Evolutionary conservation across 2,113 vertebrate species (phyloP).

Genomic region (Phyllopteryx taeniolatus): DNA sequence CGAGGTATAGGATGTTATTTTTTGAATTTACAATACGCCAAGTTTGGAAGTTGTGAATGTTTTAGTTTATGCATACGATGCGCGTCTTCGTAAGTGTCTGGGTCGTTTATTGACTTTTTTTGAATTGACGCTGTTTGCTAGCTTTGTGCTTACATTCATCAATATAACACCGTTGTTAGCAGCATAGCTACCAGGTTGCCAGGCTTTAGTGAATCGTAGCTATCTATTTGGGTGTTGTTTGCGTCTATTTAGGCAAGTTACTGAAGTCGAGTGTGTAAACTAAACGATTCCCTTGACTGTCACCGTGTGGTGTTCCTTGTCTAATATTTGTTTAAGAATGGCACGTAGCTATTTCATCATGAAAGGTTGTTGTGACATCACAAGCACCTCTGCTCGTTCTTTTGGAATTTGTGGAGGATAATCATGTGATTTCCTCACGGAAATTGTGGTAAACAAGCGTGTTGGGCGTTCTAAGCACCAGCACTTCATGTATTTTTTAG

Average conservation of each 20-base stretch:
- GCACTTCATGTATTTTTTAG: slow-evolving; percentile 58
- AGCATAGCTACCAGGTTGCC: neutral
- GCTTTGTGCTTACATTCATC: neutral
- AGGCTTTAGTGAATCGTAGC: neutral
- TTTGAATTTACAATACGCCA: neutral
- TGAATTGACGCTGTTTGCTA: neutral
- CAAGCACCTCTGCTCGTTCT: neutral
- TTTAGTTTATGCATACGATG: neutral
- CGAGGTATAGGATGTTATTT: neutral
- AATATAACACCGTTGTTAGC: slow-evolving; percentile 2
- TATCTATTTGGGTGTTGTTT: neutral
- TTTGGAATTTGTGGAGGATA: neutral
- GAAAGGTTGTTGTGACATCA: slow-evolving; percentile 1
- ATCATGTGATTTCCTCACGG: neutral
- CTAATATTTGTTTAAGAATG: neutral
- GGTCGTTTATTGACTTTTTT: neutral
- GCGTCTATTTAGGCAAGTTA: neutral
- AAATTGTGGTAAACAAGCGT: neutral
- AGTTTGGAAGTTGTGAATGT: neutral
- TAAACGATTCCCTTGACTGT: neutral
- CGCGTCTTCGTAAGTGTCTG: neutral
- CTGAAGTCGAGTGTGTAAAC: neutral
- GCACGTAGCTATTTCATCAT: neutral
- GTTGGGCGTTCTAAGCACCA: neutral
- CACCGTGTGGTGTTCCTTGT: neutral